Evolutionary conservation across 2,113 vertebrate species (phyloP), one percentile per base, ranked within the genome.

Genomic region (Lasiurus borealis): DNA sequence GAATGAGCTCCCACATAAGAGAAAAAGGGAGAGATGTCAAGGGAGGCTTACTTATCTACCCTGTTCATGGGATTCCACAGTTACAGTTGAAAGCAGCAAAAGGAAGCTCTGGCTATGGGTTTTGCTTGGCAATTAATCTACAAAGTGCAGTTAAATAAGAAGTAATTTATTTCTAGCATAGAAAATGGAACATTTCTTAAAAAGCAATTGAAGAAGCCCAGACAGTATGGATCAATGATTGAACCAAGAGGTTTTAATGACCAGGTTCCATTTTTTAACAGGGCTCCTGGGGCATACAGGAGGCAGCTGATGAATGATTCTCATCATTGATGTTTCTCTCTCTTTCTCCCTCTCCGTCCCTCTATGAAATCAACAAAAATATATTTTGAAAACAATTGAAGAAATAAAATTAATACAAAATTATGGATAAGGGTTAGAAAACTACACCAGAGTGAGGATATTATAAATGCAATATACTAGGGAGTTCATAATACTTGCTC

Each of bases 141-240:
- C n/a, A 90, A 84, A 87, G 87, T 88, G 44, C 11, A 90, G 36
- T 82, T 88, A n/a, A 88, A 6, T 18, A 54, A 50, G 6, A 81
- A 50, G 15, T 14, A 71, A 59, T 77, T 86, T 87, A 88, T 90
- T 92, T 75, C 23, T 92, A 90, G 52, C 18, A 50, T 44, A 88
- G 34, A 86, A 90, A 92, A 54, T 72, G 23, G 34, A 44, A 71
- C 23, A 54, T 59, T 31, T 80, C 75, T 93, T 57, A 44, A 14
- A 73, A 76, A 75, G 23, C 57, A 59, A 25, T 54, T 66, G 8
- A 86, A 88, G 48, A 82, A 85, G 7, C 54, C 54, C 54, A 5
- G 54, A 18, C 54, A 21, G 16, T 54, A 19, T 54, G 54, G 18
- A 54, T 54, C 54, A 21, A 18, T 54, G 54, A 54, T 54, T 54